phyloP scores from a whole-genome alignment of 2,113 vertebrate genomes.

The Phyllostomus hastatus region DNA sequence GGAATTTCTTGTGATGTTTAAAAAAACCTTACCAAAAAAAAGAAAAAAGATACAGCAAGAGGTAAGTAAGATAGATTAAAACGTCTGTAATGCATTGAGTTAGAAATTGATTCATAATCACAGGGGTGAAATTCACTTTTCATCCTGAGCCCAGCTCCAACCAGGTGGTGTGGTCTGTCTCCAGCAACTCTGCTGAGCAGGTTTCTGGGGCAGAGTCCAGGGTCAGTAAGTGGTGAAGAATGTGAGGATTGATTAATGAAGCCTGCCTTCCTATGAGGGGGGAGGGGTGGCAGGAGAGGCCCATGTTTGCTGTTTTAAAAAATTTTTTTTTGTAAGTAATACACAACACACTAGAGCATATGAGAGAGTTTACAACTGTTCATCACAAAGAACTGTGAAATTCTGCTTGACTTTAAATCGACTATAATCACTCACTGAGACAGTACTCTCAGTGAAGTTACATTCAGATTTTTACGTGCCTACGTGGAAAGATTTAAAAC shows the following conservation, averaged over 20 bases:
- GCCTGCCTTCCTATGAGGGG: fast-evolving
- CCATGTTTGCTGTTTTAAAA: not conserved
- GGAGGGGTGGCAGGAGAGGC: not conserved
- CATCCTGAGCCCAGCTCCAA: not conserved
- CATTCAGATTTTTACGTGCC: not conserved
- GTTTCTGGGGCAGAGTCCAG: not conserved
- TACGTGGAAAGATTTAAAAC: not conserved
- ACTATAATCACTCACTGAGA: not conserved
- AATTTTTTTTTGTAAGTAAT: not conserved
- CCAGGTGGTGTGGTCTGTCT: not conserved
- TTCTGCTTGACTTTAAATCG: not conserved
- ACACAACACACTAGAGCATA: not conserved
- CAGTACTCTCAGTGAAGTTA: not conserved
- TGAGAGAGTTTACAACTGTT: not conserved
- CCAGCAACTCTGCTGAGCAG: not conserved
- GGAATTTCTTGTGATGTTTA: not conserved
- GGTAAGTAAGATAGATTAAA: not conserved
- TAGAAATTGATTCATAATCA: not conserved
- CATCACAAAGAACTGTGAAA: not conserved
- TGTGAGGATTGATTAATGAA: not conserved
- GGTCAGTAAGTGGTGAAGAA: not conserved
- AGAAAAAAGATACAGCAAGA: not conserved
- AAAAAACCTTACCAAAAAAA: not conserved
- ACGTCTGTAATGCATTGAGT: not conserved
- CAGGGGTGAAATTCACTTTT: not conserved